phyloP scores from a whole-genome alignment of 2,113 vertebrate species.

The Peromyscus maniculatus region DNA sequence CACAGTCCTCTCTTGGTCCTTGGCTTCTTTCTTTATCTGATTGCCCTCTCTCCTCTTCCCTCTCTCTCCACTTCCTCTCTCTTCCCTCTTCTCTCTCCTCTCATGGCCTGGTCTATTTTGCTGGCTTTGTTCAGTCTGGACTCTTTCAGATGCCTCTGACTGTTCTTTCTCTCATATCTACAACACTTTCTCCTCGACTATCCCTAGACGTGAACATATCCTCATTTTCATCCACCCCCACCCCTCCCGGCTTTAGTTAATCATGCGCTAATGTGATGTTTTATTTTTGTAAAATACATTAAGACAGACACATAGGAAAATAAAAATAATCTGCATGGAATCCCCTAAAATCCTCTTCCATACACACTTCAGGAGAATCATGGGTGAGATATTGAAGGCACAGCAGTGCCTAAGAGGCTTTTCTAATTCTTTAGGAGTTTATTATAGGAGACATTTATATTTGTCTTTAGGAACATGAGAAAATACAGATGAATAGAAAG shows the following conservation, averaged over 20 bases:
- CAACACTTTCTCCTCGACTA: background rate
- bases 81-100: background rate
- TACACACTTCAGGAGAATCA: background rate
- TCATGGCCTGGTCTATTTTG: background rate
- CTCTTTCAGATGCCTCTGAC: background rate
- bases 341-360: background rate
- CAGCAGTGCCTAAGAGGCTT: background rate
- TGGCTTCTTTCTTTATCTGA: background rate
- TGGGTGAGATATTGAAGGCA: background rate
- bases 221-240: background rate
- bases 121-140: background rate
- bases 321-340: background rate
- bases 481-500: constrained; percentile 40
- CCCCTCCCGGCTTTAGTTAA: background rate
- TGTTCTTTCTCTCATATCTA: too few species aligned
- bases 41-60: background rate
- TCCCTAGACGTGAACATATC: background rate
- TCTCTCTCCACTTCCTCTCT: background rate
- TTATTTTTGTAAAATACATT: constrained; percentile 36
- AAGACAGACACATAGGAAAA: constrained; percentile 49
- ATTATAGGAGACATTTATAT: constrained; percentile 27
- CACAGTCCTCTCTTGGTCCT: background rate
- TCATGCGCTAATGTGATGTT: background rate
- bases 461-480: constrained; percentile 60
- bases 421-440: constrained; percentile 55